A percentile compares a stretch with the other conserved stretches of the same genome.
Evolutionary conservation across 2,888 invertebrate species (phyloP).

Genomic region (Ophraella communa): DNA sequence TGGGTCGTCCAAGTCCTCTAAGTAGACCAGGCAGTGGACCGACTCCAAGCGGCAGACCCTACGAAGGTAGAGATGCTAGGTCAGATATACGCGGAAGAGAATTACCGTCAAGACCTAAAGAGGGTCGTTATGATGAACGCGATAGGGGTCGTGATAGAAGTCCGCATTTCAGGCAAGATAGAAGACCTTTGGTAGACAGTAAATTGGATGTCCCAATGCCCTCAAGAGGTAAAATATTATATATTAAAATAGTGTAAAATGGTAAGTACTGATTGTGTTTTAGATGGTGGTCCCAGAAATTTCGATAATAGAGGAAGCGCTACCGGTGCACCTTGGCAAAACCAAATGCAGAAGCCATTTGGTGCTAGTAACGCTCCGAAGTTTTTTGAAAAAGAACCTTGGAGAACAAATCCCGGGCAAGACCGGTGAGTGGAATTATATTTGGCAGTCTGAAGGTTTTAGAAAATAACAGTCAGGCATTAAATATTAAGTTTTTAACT

Average conservation of each 20-base stretch:
- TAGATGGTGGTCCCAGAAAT: conserved; percentile 43
- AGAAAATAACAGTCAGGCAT: conserved; percentile 31
- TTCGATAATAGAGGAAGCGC: conserved; percentile 43
- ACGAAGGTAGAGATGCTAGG: conserved; percentile 44
- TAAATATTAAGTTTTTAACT: conserved; percentile 20
- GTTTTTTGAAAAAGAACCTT: conserved; percentile 42
- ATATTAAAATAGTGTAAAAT: no score
- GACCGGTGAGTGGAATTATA: conserved; percentile 34
- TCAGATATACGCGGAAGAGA: conserved; percentile 5
- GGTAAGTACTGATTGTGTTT: no score
- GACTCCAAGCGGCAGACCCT: conserved; percentile 37
- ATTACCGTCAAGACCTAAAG: conserved; percentile 42
- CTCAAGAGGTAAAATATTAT: conserved; percentile 48
- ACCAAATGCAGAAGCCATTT: conserved; percentile 37
- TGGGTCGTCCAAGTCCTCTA: conserved; percentile 41
- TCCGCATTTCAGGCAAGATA: conserved; percentile 52
- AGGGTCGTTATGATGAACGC: conserved; percentile 50
- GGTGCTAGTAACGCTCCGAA: conserved; percentile 35
- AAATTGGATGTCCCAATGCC: conserved; percentile 48
- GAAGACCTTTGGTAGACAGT: conserved; percentile 45
- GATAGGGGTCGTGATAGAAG: conserved; percentile 51
- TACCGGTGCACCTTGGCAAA: conserved; percentile 39
- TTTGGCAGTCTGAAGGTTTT: conserved; percentile 25
- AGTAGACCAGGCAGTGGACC: conserved; percentile 36
- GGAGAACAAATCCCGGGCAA: conserved; percentile 39